Percentiles rank a stretch among this genome's conserved stretches.
Conservation (phyloP, 2,113 vertebrate species). For the Strix uralensis region DNA sequence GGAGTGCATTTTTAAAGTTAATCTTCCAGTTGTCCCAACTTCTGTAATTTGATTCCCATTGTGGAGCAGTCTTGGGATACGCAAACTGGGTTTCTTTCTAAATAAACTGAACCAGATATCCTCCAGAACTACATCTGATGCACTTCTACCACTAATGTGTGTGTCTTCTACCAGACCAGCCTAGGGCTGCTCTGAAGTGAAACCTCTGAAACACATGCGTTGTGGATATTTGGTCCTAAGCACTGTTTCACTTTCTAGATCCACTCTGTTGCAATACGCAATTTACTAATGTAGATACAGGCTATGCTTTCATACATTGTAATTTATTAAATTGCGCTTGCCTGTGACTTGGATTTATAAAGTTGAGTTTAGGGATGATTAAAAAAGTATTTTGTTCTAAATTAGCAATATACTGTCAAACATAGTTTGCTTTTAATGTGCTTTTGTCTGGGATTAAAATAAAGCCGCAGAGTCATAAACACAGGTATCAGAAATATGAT, state of each 20-base stretch:
- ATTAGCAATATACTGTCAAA: not conserved
- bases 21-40: not conserved
- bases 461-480: not conserved
- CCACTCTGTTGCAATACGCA: not conserved
- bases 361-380: not conserved
- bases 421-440: not conserved
- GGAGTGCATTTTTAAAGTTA: not conserved
- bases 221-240: not conserved
- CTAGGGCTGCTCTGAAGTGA: not conserved
- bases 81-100: not conserved
- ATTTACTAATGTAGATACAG: not conserved
- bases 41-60: not conserved
- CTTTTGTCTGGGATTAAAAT: conserved; percentile 6
- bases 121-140: not conserved
- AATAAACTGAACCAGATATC: not conserved
- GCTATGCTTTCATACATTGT: not conserved
- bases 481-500: conserved; percentile 2
- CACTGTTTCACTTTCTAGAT: not conserved
- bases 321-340: not conserved
- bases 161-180: not conserved
- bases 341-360: not conserved
- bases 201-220: not conserved
- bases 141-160: not conserved
- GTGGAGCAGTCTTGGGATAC: not conserved
- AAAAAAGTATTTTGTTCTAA: not conserved